Percentiles rank a stretch among this genome's conserved stretches.
Conservation (phyloP, 2,113 vertebrate genomes). For the Crotophaga sulcirostris region DNA sequence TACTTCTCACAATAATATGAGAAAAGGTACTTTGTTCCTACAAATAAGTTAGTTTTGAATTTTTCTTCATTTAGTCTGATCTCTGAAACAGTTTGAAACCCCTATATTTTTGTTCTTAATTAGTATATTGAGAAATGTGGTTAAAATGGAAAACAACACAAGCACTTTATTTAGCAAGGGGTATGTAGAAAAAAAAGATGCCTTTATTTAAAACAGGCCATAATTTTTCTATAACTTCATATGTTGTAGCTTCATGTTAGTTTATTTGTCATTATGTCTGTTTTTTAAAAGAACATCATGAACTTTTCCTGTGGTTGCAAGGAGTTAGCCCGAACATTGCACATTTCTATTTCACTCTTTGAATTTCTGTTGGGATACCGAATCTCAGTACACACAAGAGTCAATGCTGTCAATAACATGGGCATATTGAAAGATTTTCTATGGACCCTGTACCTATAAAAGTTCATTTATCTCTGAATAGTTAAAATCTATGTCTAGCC, state of each 20-base stretch:
- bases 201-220: not conserved
- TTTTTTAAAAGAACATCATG: not conserved
- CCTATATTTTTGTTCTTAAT: not conserved
- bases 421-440: not conserved
- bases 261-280: not conserved
- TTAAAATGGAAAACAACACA: not conserved
- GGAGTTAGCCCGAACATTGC: not conserved
- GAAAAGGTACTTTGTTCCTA: not conserved
- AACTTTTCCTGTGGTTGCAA: not conserved
- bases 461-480: not conserved
- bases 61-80: not conserved
- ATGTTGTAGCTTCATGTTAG: not conserved
- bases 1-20: not conserved
- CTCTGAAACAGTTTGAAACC: not conserved
- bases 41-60: not conserved
- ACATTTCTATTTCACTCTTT: not conserved
- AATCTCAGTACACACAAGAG: not conserved
- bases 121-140: not conserved
- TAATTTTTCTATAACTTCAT: not conserved
- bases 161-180: not conserved
- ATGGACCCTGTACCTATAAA: not conserved
- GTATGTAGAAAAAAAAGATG: not conserved
- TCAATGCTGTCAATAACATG: not conserved
- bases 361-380: not conserved
- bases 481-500: not conserved